A percentile compares a stretch with the other conserved stretches of the same genome.
Conservation (phyloP, 2,888 invertebrate genomes). For the Catocala nupta region DNA sequence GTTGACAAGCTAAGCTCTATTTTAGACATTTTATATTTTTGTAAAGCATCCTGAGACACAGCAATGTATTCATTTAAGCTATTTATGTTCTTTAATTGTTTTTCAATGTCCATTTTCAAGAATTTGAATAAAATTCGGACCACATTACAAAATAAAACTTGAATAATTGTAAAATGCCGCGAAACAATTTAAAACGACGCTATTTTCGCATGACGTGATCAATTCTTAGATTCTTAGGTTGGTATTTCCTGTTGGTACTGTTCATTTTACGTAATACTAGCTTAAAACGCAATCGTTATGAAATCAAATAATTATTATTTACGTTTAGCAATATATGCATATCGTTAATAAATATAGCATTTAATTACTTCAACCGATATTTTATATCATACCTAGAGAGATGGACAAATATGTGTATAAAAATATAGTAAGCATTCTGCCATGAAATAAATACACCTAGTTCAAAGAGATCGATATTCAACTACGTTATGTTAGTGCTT, state of each 20-base stretch:
- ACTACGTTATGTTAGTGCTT: neutral
- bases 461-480: neutral
- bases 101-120: constrained; percentile 66
- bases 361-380: no score
- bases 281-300: no score
- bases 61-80: constrained; percentile 66
- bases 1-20: constrained; percentile 68
- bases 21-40: constrained; percentile 54
- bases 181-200: constrained; percentile 55
- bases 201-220: constrained; percentile 25
- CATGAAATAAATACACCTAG: no score
- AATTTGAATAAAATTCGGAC: constrained; percentile 9
- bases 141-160: constrained; percentile 23
- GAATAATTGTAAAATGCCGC: constrained; percentile 43
- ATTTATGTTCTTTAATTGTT: constrained; percentile 60
- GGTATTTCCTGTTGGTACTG: constrained; percentile 28
- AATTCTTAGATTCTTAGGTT: constrained; percentile 20
- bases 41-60: constrained; percentile 58
- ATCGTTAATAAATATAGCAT: no score
- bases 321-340: no score
- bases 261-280: no score
- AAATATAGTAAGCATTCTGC: no score
- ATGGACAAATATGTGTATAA: no score
- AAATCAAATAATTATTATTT: no score
- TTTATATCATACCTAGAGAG: no score